Percentiles rank a stretch among this genome's conserved stretches.
Evolutionary conservation across 2,113 vertebrate genomes (phyloP).

Genomic region (Passerina amoena): DNA sequence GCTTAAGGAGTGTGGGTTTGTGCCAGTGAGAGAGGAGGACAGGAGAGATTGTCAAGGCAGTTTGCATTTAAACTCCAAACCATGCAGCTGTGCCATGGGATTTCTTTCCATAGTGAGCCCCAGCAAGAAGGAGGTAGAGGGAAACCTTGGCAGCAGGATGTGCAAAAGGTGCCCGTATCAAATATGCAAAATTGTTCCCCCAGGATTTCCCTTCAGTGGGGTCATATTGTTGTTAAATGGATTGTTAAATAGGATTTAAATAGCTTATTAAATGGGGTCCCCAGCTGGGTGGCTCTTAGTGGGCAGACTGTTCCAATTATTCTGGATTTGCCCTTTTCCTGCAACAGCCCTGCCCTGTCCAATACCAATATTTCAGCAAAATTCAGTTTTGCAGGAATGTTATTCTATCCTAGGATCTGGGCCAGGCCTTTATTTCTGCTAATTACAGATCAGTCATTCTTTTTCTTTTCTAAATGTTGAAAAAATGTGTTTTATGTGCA

Average conservation of each 20-base stretch:
- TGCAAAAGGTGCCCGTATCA: neutral
- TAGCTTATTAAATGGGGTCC: conserved; percentile 23
- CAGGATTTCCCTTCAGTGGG: conserved; percentile 28
- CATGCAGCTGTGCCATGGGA: neutral
- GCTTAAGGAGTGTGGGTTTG: neutral
- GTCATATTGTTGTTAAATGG: conserved; percentile 62
- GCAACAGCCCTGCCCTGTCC: conserved; percentile 1
- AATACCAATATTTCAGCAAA: neutral
- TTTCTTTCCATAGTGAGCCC: neutral
- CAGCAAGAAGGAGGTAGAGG: neutral
- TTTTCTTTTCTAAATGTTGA: conserved; percentile 41
- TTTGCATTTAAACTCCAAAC: neutral
- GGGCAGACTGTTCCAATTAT: conserved; percentile 31
- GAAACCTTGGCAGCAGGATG: neutral
- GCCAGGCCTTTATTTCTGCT: conserved; percentile 56
- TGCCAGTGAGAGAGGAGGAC: neutral
- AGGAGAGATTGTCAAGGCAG: neutral
- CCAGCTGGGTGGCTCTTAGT: conserved; percentile 36
- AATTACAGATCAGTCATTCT: conserved; percentile 64
- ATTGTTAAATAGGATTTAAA: conserved; percentile 66
- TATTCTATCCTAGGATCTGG: conserved; percentile 21
- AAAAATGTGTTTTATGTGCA: conserved; percentile 54
- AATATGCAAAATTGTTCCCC: conserved; percentile 19
- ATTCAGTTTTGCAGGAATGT: conserved; percentile 1
- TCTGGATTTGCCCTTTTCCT: conserved; percentile 25